Percentiles rank a stretch among this genome's conserved stretches.
phyloP scores from a whole-genome alignment of 1,140 invertebrate genomes.

The Dufourea novaeangliae region DNA sequence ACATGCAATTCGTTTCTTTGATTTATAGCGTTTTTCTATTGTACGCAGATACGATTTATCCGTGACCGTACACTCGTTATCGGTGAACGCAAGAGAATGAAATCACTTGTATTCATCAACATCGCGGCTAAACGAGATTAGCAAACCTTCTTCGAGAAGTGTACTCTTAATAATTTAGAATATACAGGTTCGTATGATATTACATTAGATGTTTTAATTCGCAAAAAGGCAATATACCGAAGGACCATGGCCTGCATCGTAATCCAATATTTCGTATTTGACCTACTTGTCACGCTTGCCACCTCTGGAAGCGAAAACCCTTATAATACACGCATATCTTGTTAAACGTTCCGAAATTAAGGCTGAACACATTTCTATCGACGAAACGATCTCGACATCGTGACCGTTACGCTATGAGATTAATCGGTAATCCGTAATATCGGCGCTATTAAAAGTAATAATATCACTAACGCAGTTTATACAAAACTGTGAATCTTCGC shows the following conservation, averaged over 20 bases:
- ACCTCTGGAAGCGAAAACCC: slow-evolving; percentile 42
- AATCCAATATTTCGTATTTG: slow-evolving; percentile 55
- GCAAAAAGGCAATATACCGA: slow-evolving; percentile 13
- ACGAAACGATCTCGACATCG: background rate
- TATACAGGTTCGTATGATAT: background rate
- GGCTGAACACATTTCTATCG: slow-evolving; percentile 11
- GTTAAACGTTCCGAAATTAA: slow-evolving; percentile 42
- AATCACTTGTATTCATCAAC: background rate
- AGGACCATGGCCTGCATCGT: slow-evolving; percentile 9
- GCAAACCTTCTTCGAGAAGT: background rate
- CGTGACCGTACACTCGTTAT: background rate
- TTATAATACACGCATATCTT: slow-evolving; percentile 40
- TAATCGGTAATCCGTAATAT: background rate
- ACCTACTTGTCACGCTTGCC: slow-evolving; percentile 51
- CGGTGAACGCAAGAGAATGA: background rate
- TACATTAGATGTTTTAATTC: background rate
- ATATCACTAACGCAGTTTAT: background rate
- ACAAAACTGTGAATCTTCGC: background rate
- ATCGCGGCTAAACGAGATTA: background rate
- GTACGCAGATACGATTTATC: background rate
- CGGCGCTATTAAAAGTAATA: background rate
- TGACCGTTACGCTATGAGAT: background rate
- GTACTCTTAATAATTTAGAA: background rate
- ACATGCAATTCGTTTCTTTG: background rate
- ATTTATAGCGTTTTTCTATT: slow-evolving; percentile 7